Conservation (phyloP, 2,888 invertebrate genomes). For the Loripinus fragilis region DNA sequence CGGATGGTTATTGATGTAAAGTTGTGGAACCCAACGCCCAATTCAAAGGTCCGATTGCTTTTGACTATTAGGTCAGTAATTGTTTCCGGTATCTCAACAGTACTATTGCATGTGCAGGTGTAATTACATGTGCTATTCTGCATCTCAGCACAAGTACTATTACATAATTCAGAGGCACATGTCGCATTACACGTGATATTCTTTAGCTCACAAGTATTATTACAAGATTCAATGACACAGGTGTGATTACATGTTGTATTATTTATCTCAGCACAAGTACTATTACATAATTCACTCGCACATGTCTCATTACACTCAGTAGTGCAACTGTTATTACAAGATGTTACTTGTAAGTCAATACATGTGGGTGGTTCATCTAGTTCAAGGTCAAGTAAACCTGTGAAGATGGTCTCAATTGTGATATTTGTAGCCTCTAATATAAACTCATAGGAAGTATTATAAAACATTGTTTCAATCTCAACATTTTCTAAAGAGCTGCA, state of each 20-base stretch:
- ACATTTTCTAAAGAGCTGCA: constrained; percentile 50
- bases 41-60: constrained; percentile 57
- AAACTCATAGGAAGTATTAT: constrained; percentile 51
- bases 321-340: constrained; percentile 37
- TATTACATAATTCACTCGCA: too few species aligned
- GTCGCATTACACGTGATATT: too few species aligned
- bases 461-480: constrained; percentile 32
- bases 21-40: constrained; percentile 50
- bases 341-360: too few species aligned
- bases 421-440: constrained; percentile 39
- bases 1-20: constrained; percentile 62
- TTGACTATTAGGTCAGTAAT: constrained; percentile 38
- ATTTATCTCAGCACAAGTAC: too few species aligned
- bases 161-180: neutral
- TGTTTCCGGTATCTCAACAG: too few species aligned
- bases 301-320: too few species aligned
- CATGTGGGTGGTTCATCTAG: constrained; percentile 10
- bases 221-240: neutral
- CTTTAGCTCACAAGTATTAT: constrained; percentile 27
- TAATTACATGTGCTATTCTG: too few species aligned
- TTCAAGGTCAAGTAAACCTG: constrained; percentile 27
- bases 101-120: too few species aligned
- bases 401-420: constrained; percentile 19
- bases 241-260: too few species aligned
- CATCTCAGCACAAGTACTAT: constrained; percentile 26